phyloP scores from a whole-genome alignment of 2,797 vertebrate genomes.

The Micrastur ruficollis region DNA sequence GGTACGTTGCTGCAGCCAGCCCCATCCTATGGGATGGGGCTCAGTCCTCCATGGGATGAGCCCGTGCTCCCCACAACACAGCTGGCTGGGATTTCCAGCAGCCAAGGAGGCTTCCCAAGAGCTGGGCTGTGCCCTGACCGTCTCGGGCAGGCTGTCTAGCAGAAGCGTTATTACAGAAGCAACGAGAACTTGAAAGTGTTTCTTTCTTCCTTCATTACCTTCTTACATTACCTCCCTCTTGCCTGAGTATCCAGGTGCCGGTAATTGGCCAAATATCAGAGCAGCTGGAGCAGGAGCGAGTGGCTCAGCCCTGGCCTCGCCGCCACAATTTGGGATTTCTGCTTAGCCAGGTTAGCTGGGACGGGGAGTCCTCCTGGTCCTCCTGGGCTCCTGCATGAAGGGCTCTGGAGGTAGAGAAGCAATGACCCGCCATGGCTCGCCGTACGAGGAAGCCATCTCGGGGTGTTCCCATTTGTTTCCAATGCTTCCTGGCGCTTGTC shows the following conservation, averaged over 20 bases:
- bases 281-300: not conserved
- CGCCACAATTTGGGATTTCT: not conserved
- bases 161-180: not conserved
- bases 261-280: conserved; percentile 11
- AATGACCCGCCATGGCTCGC: fast-evolving
- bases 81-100: not conserved
- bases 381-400: not conserved
- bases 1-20: fast-evolving
- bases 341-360: not conserved
- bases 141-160: not conserved
- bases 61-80: fast-evolving
- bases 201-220: not conserved
- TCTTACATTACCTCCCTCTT: not conserved
- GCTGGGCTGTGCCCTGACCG: not conserved
- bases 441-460: not conserved
- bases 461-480: conserved; percentile 9
- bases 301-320: not conserved
- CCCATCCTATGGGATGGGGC: not conserved
- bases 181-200: not conserved
- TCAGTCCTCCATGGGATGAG: not conserved
- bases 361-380: not conserved
- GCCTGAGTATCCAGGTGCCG: conserved; percentile 18
- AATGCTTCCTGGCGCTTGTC: not conserved
- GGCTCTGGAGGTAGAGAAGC: not conserved
- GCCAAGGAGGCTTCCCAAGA: not conserved